Conservation (phyloP, 2,113 vertebrate species). For the Gracilinanus agilis region DNA sequence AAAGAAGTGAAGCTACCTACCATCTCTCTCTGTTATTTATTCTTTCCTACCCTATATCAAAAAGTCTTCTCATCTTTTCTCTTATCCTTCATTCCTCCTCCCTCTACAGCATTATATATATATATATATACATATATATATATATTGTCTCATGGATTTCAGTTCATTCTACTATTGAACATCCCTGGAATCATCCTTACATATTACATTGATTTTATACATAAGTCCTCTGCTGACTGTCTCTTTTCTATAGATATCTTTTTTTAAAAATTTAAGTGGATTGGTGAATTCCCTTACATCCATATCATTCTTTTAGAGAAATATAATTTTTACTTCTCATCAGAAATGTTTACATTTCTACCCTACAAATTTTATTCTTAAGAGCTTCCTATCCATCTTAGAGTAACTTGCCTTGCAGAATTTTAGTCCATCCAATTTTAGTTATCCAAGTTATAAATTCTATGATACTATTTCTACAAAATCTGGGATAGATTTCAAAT, state of each 20-base stretch:
- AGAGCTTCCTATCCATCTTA: neutral
- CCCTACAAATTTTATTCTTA: neutral
- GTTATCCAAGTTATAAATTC: neutral
- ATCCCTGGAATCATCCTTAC: neutral
- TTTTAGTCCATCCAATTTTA: neutral
- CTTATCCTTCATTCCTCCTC: neutral
- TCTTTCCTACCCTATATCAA: neutral
- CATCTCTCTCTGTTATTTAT: neutral
- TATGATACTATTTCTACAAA: neutral
- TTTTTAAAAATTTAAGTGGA: neutral
- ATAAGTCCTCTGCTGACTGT: neutral
- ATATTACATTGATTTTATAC: neutral
- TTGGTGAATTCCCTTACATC: neutral
- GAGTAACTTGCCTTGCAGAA: neutral
- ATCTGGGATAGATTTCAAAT: neutral
- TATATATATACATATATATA: no score
- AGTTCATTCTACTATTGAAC: neutral
- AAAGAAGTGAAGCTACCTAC: neutral
- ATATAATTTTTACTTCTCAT: neutral
- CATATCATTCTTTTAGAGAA: neutral
- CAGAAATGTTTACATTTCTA: neutral
- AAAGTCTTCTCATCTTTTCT: neutral
- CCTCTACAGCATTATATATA: no score
- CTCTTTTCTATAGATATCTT: neutral
- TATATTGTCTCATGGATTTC: no score